phyloP scores from a whole-genome alignment of 2,113 vertebrate genomes.

The Pyxicephalus adspersus region DNA sequence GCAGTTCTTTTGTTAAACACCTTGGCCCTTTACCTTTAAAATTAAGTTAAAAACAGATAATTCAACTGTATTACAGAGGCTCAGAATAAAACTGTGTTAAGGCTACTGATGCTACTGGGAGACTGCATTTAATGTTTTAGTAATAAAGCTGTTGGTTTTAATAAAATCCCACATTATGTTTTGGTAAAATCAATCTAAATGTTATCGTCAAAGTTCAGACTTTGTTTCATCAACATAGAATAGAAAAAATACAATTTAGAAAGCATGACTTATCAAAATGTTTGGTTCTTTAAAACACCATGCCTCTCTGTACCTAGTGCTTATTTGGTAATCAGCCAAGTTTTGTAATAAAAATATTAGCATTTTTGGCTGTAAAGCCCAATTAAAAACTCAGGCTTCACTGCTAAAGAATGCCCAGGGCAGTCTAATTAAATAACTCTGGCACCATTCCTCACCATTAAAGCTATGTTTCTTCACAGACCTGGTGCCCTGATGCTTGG shows the following conservation, averaged over 20 bases:
- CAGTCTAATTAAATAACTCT: constrained; percentile 47
- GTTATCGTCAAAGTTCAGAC: no score
- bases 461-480: constrained; percentile 5
- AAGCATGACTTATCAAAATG: background rate
- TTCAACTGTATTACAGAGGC: no score
- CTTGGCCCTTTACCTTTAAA: no score
- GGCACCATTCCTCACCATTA: constrained; percentile 42
- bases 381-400: constrained; percentile 9
- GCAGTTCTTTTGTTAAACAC: no score
- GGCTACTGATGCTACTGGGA: no score
- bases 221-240: no score
- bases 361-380: constrained; percentile 13
- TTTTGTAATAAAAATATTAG: constrained; percentile 37
- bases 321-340: constrained; percentile 4
- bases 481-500: background rate
- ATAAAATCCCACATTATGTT: background rate
- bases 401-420: constrained; percentile 22
- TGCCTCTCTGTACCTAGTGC: background rate
- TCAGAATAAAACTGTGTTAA: no score
- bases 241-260: background rate
- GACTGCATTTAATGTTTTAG: background rate
- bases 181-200: no score
- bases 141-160: background rate
- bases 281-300: background rate
- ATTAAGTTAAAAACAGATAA: no score